phyloP scores from a whole-genome alignment of 2,113 vertebrate genomes.

The Pardalotus punctatus region DNA sequence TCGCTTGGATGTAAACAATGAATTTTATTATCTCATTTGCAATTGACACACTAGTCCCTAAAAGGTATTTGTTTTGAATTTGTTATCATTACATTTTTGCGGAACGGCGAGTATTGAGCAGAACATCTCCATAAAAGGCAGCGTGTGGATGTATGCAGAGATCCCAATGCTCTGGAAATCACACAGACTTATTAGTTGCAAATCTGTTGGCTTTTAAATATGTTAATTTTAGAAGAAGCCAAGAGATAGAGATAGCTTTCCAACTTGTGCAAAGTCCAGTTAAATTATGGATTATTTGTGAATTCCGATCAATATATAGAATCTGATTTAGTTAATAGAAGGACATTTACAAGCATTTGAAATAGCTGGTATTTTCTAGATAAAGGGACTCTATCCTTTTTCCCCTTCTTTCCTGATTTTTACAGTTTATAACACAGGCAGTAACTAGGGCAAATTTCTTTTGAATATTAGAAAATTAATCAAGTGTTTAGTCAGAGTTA shows the following conservation, averaged over 20 bases:
- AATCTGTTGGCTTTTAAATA: slow-evolving; percentile 21
- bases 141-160: slow-evolving; percentile 29
- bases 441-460: background rate
- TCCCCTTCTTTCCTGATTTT: background rate
- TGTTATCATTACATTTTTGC: slow-evolving; percentile 86
- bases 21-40: slow-evolving; percentile 69
- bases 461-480: background rate
- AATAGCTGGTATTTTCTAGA: background rate
- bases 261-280: background rate
- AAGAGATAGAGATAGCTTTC: background rate
- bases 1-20: slow-evolving; percentile 17
- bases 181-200: background rate
- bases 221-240: slow-evolving; percentile 4
- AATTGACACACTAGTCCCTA: slow-evolving; percentile 88
- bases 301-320: background rate
- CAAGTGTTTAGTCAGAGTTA: background rate
- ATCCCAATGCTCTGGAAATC: background rate
- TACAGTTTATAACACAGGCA: background rate
- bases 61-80: slow-evolving; percentile 96
- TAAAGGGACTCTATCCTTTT: background rate
- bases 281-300: background rate
- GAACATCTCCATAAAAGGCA: slow-evolving; percentile 94
- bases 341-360: background rate
- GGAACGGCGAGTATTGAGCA: slow-evolving; percentile 77
- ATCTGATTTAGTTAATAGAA: background rate